Evolutionary conservation across 2,797 vertebrate genomes (phyloP).

Genomic region (Atherinosoma microstoma): DNA sequence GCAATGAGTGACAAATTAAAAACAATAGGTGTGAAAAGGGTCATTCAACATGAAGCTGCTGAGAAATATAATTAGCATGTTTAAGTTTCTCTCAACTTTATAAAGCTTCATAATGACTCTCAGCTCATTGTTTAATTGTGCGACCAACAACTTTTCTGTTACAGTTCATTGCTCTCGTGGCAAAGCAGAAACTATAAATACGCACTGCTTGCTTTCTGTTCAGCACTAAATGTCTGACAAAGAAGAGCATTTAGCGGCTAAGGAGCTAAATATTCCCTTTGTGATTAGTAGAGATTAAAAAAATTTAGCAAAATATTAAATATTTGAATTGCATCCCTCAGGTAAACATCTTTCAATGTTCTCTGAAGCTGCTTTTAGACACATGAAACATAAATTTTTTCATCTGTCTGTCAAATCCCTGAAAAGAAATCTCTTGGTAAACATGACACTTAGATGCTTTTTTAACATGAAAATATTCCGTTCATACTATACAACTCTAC

Average conservation of each 20-base stretch:
- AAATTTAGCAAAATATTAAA: neutral
- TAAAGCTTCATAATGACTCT: neutral
- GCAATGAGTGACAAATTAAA: neutral
- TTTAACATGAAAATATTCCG: neutral
- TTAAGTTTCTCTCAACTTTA: neutral
- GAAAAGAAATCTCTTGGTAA: too few species aligned
- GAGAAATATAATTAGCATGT: neutral
- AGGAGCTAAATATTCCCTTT: neutral
- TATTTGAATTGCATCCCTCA: neutral
- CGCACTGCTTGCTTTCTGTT: neutral
- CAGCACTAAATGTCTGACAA: neutral
- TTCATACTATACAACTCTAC: neutral
- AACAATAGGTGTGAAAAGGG: neutral
- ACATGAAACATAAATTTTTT: neutral
- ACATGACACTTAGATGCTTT: too few species aligned
- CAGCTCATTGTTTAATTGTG: conserved; percentile 3
- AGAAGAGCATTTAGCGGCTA: neutral
- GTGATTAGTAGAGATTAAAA: neutral
- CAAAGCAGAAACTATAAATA: neutral
- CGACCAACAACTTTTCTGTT: conserved; percentile 4
- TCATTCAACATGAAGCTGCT: neutral
- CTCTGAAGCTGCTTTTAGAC: neutral
- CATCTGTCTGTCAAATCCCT: neutral
- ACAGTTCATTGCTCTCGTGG: neutral
- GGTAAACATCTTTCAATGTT: neutral